A percentile compares a stretch with the other conserved stretches of the same genome.
These are phyloP conservation scores for Alethe castanea DNA, from an alignment of 2,113 vertebrate genomes.

Conservation along the genomic window DNA sequence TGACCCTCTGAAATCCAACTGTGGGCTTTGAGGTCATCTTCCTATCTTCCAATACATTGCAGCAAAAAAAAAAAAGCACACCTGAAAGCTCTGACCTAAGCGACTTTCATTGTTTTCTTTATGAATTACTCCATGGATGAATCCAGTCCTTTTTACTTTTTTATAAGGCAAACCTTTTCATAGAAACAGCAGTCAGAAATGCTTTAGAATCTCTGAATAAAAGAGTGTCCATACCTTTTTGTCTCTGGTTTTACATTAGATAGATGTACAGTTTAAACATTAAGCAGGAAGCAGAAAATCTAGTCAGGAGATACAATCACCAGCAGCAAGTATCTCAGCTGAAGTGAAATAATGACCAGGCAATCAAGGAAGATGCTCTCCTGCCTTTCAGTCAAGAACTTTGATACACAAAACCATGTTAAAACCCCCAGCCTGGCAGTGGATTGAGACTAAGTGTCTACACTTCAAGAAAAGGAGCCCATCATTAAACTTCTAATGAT, in stretches of 20 bases:
- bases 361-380: conserved; percentile 14
- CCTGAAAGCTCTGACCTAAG: not conserved
- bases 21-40: not conserved
- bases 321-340: not conserved
- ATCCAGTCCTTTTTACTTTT: not conserved
- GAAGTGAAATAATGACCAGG: conserved; percentile 48
- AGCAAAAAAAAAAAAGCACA: not conserved
- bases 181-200: not conserved
- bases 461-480: conserved; percentile 20
- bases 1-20: not conserved
- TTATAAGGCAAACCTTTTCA: not conserved
- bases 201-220: not conserved
- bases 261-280: not conserved
- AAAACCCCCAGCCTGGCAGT: conserved; percentile 25
- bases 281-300: conserved; percentile 14
- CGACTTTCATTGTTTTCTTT: not conserved
- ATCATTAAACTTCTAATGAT: conserved; percentile 56
- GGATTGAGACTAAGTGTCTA: conserved; percentile 27
- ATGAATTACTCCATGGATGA: not conserved
- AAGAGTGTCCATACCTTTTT: not conserved
- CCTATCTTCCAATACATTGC: not conserved
- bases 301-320: conserved; percentile 23
- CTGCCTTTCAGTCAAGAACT: not conserved
- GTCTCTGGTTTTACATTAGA: not conserved
- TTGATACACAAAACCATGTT: conserved; percentile 21